These are phyloP conservation scores for Leuciscus waleckii DNA, from an alignment of 2,797 vertebrate species.

Conservation along the genomic window DNA sequence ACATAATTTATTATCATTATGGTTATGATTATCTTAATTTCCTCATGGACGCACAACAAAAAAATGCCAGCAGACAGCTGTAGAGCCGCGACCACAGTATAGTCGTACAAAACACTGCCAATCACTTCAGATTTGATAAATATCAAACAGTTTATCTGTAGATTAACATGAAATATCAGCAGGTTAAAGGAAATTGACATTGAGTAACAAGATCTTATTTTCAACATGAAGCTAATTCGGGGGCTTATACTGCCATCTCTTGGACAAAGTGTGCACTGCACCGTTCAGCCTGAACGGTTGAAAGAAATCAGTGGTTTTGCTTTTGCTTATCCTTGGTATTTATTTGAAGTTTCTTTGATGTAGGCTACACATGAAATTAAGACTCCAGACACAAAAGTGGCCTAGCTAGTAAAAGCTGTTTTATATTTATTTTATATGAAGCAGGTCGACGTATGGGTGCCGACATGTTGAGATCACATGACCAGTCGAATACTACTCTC, in stretches of 20 bases:
- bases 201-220: slow-evolving; percentile 51
- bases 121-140: slow-evolving; percentile 52
- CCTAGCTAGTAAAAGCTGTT: background rate
- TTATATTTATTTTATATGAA: no score
- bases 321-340: background rate
- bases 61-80: slow-evolving; percentile 56
- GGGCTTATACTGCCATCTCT: slow-evolving; percentile 75
- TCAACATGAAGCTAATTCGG: slow-evolving; percentile 51
- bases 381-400: background rate
- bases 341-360: background rate
- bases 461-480: background rate
- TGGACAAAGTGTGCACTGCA: slow-evolving; percentile 61
- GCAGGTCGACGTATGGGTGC: background rate
- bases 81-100: slow-evolving; percentile 44
- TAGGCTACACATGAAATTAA: background rate
- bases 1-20: slow-evolving; percentile 60
- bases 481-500: background rate
- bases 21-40: slow-evolving; percentile 61
- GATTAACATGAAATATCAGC: slow-evolving; percentile 53
- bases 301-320: background rate
- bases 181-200: slow-evolving; percentile 58
- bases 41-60: slow-evolving; percentile 50
- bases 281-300: background rate
- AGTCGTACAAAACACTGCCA: slow-evolving; percentile 53
- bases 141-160: slow-evolving; percentile 46